Base-by-base conservation (phyloP, 2,113 vertebrate genomes). In the Chionomys nivalis region DNA sequence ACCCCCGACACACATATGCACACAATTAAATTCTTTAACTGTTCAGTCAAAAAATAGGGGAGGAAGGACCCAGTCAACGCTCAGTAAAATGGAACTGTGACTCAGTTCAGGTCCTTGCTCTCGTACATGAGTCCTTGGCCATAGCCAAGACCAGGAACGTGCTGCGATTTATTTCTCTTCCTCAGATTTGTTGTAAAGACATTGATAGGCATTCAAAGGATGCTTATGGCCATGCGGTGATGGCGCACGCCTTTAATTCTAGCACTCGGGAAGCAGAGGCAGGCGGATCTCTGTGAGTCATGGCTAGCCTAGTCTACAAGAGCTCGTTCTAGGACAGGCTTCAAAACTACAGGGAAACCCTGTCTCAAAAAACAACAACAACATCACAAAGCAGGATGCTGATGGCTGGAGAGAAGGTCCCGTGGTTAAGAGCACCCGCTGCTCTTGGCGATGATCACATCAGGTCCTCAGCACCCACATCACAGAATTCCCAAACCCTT, bases 41-140 rank as follows among this genome's bases (percentile, higher is more conserved):
- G 36, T 39, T 82, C 61, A 58, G 21, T 21, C 10, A 52, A 52
- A 52, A 52, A 52, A 52, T 52, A 55, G 11, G 21, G 36, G 1
- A 1, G 36, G 33, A 3, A 4, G 13, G n/a, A 58, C 36, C 10
- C 26, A 61, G 52, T 39, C 5, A 14, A 3, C 12, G 0, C 11
- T n/a, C 39, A 36, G 36, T 61, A 39, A 58, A 39, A 26, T 61
- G n/a, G 21, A 61, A 2, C 79, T 26, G 6, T 61, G 8, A 21
- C 28, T 82, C 36, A 39, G 23, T 6, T 39, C 79, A 28, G 33
- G 23, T 58, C 52, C 36, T 61, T 8, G 21, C 23, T 21, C 14
- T 5, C 31, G 8, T 9, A 36, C 31, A 36, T 0, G 5, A n/a
- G 33, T 23, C 49, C 19, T n/a, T 12, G 47, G 31, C 28, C 47